Evolutionary conservation across 2,113 vertebrate genomes (phyloP).

Genomic region (Podarcis cretensis): DNA sequence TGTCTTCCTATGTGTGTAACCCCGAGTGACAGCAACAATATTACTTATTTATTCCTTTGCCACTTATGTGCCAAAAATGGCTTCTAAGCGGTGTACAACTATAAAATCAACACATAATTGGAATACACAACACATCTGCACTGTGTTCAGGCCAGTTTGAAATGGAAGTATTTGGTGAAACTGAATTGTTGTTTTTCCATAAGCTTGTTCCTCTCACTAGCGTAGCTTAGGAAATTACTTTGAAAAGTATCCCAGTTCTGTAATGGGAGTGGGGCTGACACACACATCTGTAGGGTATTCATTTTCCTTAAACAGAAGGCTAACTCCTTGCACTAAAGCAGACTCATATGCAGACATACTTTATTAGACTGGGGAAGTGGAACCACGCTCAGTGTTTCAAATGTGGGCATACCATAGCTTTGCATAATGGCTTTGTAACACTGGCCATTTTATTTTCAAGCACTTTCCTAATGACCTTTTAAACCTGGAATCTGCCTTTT

Average conservation of each 20-base stretch:
- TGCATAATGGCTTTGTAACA: neutral
- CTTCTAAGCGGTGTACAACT: too few species aligned
- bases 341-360: neutral
- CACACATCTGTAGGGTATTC: neutral
- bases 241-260: neutral
- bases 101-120: too few species aligned
- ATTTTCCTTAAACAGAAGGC: neutral
- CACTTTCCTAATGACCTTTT: neutral
- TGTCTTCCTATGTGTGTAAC: neutral
- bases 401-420: neutral
- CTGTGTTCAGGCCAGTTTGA: neutral
- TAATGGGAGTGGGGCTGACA: neutral
- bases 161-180: neutral
- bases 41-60: too few species aligned
- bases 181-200: too few species aligned
- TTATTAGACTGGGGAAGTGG: neutral
- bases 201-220: too few species aligned
- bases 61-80: too few species aligned
- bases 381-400: neutral
- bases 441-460: neutral
- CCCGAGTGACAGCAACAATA: neutral
- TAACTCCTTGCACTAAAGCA: neutral
- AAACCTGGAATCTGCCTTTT: neutral
- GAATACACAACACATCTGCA: neutral
- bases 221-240: slow-evolving; percentile 3